Base-by-base conservation (phyloP, 2,113 vertebrate genomes). In the Corythoichthys intestinalis region DNA sequence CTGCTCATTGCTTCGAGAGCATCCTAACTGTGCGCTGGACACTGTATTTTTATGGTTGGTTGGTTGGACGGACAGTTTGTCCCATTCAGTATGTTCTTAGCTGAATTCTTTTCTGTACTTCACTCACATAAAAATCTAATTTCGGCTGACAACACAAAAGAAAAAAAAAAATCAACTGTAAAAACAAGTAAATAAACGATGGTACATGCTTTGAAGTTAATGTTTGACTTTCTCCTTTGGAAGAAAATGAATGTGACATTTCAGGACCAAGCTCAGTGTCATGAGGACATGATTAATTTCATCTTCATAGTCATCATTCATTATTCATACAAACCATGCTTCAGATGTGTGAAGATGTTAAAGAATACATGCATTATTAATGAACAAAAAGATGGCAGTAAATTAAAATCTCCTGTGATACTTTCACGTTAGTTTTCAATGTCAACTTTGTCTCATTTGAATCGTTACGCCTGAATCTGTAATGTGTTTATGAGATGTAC, bases 321-420 rank as follows among this genome's bases (percentile, higher is more conserved):
- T 10, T 12, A 56, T 56, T 56, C n/a, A 28, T 56, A 2, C 28
- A 10, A 1, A 12, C 20, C 10, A 12, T 56, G 20, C 28, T 56
- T 56, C 20, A 56, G 53, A 56, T 56, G 53, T 56, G 53, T 12
- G 53, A 34, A 56, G 53, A 56, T 56, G 53, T 11, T 56, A 56
- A 56, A 56, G 53, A 56, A 56, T 56, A 56, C 28, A 56, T 56
- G 10, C 28, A 56, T 56, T 35, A 10, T 34, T 1, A 34, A 56
- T 56, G 53, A 20, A 56, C 28, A 34, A 56, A 10, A 4, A 34
- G 28, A 11, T 9, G 20, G 34, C 0, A 34, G 10, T 28, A 56
- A 56, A 56, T 34, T 34, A 12, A 56, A 1, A 53, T 53, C 6
- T 3, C 7, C 17, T 53, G n/a, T 53, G 50, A 17, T 34, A 12